Conservation (phyloP, 2,113 vertebrate genomes). For the Peromyscus californicus region DNA sequence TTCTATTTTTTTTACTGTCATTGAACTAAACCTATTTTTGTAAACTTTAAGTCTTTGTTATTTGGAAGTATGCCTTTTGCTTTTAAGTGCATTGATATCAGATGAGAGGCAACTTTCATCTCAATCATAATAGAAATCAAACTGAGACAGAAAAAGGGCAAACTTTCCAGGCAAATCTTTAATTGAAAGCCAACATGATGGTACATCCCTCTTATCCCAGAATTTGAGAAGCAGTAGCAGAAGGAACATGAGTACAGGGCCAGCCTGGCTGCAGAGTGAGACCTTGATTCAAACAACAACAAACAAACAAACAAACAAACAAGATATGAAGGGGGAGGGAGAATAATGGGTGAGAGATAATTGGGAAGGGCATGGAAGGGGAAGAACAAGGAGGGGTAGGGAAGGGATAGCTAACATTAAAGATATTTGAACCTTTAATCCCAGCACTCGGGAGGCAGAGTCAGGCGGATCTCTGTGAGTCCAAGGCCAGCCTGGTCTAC, state of each 20-base stretch:
- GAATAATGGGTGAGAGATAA: not conserved
- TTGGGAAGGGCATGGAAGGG: not conserved
- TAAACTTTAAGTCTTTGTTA: not conserved
- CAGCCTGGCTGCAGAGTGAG: not conserved
- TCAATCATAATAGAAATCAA: not conserved
- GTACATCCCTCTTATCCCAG: not conserved
- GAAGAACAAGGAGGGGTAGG: not conserved
- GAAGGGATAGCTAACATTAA: not conserved
- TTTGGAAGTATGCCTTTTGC: not conserved
- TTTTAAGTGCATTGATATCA: not conserved
- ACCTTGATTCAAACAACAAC: not conserved
- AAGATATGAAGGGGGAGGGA: not conserved
- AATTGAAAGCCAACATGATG: not conserved
- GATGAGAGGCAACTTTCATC: not conserved
- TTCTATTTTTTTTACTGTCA: not conserved
- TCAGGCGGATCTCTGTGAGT: too few species aligned
- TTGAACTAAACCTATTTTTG: not conserved
- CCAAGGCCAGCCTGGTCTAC: too few species aligned
- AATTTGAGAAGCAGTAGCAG: not conserved
- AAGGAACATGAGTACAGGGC: not conserved
- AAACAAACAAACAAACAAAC: not conserved
- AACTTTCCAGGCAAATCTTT: not conserved
- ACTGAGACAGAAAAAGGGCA: not conserved
- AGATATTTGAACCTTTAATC: not conserved
- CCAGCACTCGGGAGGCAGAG: too few species aligned